Base-by-base conservation (phyloP, 2,113 vertebrate genomes). In the Calidris pugnax region DNA sequence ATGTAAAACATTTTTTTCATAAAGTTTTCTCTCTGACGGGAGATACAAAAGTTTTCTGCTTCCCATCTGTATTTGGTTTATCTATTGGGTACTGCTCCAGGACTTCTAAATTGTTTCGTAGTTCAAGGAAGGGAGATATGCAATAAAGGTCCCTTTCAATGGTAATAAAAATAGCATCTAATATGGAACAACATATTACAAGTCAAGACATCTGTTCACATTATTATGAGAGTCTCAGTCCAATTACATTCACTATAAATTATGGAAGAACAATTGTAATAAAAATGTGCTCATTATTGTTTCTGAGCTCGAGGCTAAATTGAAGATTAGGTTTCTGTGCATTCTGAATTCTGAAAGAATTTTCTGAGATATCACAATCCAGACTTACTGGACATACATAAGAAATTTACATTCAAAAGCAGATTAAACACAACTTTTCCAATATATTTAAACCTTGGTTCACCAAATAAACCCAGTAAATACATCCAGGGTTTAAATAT, bases 221-320 rank as follows among this genome's bases (percentile, higher is more conserved):
- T 88, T 85, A 83, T 73, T 90, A 74, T 56, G 72, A 93, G 67
- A 56, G 30, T 78, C 43, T 87, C 69, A 48, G 16, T 50, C 30
- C 74, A 85, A 92, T 90, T 79, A 81, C 69, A 69, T 87, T 90
- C 41, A 47, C 60, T 79, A 88, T 88, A 72, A 75, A 85, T 76
- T 82, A 79, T 89, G 32, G 20, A 85, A 69, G 43, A 77, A 91
- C 45, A 75, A 45, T 57, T 64, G 53, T 72, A 77, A 74, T 87
- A 63, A 93, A 94, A 96, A 93, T 63, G 48, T 85, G 55, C 67
- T 77, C 51, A 17, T 90, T 48, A 53, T 77, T 57, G 53, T 79
- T 85, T 56, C 74, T 82, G 47, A 81, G 92, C 50, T 95, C 43
- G n/a, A 86, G 67, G 43, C 19, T 72, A 63, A 74, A 72, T n/a